Conservation (phyloP, 2,797 vertebrate species). For the Enteromius trimaculatus region DNA sequence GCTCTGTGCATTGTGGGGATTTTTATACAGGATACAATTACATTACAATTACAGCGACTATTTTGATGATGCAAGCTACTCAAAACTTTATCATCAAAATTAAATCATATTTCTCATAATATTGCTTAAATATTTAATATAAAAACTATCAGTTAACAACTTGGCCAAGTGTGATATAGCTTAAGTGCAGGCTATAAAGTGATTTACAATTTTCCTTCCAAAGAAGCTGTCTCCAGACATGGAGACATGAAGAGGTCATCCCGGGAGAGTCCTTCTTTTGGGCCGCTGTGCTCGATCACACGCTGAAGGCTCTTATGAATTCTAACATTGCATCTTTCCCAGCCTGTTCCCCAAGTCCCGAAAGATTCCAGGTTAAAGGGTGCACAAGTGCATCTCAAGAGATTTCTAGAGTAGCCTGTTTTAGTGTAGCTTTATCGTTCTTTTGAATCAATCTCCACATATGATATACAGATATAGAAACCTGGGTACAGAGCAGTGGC, state of each 20-base stretch:
- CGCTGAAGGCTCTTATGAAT: slow-evolving; percentile 39
- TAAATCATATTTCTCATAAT: not conserved
- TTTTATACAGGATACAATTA: not conserved
- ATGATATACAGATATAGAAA: not conserved
- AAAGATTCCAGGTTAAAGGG: slow-evolving; percentile 65
- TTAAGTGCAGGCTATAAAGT: slow-evolving; percentile 21
- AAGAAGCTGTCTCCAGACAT: slow-evolving; percentile 34
- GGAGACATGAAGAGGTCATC: slow-evolving; percentile 45
- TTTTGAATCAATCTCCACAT: slow-evolving; percentile 10
- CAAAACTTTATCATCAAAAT: too few species aligned
- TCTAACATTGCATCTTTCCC: slow-evolving; percentile 64
- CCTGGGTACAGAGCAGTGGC: not conserved
- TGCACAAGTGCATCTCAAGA: slow-evolving; percentile 46
- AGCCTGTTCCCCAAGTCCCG: slow-evolving; percentile 64
- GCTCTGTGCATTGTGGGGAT: not conserved
- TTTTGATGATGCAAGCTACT: not conserved
- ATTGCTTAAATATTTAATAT: not conserved
- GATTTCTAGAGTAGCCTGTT: slow-evolving; percentile 25
- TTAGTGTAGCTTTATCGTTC: not conserved
- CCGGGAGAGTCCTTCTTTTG: slow-evolving; percentile 58
- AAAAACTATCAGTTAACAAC: not conserved
- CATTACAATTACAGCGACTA: not conserved
- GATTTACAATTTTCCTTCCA: slow-evolving; percentile 15
- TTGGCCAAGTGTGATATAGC: not conserved
- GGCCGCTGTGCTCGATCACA: slow-evolving; percentile 39